phyloP scores from a whole-genome alignment of 1,140 invertebrate species.

The Drosophila ananassae region DNA sequence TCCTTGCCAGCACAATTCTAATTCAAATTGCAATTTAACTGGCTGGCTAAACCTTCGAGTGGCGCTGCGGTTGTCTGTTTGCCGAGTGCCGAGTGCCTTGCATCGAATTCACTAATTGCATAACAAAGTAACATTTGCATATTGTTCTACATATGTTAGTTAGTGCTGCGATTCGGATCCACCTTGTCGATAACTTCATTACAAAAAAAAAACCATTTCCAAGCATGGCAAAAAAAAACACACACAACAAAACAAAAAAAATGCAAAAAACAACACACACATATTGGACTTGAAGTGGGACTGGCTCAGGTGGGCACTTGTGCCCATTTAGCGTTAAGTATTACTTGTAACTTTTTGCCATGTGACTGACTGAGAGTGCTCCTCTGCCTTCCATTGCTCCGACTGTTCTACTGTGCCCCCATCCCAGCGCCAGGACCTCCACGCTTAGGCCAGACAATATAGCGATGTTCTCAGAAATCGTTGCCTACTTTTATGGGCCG shows the following conservation, averaged over 20 bases:
- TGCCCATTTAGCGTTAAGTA: slow-evolving; percentile 76
- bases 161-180: slow-evolving; percentile 52
- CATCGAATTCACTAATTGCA: slow-evolving; percentile 84
- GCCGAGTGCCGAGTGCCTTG: slow-evolving; percentile 52
- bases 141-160: slow-evolving; percentile 77
- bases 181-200: slow-evolving; percentile 75
- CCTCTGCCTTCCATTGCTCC: slow-evolving; percentile 6
- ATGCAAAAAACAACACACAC: slow-evolving; percentile 27
- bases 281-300: slow-evolving; percentile 19
- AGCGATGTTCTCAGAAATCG: slow-evolving; percentile 61
- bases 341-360: slow-evolving; percentile 80
- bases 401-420: not conserved
- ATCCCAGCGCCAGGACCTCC: not conserved
- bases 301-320: slow-evolving; percentile 64
- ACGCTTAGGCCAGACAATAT: slow-evolving; percentile 55
- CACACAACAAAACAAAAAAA: slow-evolving; percentile 61
- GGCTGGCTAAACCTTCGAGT: slow-evolving; percentile 49
- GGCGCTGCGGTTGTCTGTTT: slow-evolving; percentile 44
- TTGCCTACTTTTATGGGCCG: slow-evolving; percentile 69
- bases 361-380: slow-evolving; percentile 68
- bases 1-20: slow-evolving; percentile 29
- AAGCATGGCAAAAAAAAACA: slow-evolving; percentile 9
- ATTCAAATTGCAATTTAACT: slow-evolving; percentile 65
- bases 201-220: slow-evolving; percentile 63
- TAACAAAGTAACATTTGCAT: slow-evolving; percentile 84